Base-by-base conservation (phyloP, 2,888 invertebrate genomes). In the Zele albiditarsus region DNA sequence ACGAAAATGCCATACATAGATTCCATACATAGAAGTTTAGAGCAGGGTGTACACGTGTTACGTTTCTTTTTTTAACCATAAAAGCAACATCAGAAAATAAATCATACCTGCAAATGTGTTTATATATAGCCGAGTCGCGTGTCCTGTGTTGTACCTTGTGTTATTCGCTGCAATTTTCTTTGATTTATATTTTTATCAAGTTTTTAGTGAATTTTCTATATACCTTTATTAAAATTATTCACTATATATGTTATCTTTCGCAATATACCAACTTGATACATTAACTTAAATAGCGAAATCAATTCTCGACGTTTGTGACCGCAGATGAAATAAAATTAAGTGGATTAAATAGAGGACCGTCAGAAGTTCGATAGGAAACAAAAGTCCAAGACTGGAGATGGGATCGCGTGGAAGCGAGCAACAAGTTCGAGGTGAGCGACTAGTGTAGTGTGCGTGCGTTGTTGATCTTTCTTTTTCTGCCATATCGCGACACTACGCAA, bases 371-470 rank as follows among this genome's bases (percentile, higher is more conserved):
- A 10, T 66, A 6, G 42, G n/a, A 23, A 27, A 66, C n/a, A 38
- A 67, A 67, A 67, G 46, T 67, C 67, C 16, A 25, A 67, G 49
- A 67, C 12, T 38, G 25, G 25, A 25, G 12, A 46, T 46, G 46
- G 46, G n/a, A 14, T 14, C 58, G 5, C 16, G 8, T n/a, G 20
- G 16, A 31, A 20, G 69, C n/a, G 12, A 57, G 58, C 58, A 58
- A 58, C 69, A 69, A 53, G 69, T 69, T 69, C 33, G 53, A 58
- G 69, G 23, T n/a, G 14, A 69, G 20, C 20, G 4, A 60, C n/a
- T 60, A 23, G 12, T 57, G 20, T 12, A 8, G 2, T 2, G n/a
- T 57, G 23, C 57, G 57, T 57, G 23, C 8, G 57, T 23, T 10
- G 25, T 2, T 14, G 57, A 57, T 57, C 8, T 57, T 23, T 16